Conservation (phyloP, 2,113 vertebrate genomes). For the Steatornis caripensis region DNA sequence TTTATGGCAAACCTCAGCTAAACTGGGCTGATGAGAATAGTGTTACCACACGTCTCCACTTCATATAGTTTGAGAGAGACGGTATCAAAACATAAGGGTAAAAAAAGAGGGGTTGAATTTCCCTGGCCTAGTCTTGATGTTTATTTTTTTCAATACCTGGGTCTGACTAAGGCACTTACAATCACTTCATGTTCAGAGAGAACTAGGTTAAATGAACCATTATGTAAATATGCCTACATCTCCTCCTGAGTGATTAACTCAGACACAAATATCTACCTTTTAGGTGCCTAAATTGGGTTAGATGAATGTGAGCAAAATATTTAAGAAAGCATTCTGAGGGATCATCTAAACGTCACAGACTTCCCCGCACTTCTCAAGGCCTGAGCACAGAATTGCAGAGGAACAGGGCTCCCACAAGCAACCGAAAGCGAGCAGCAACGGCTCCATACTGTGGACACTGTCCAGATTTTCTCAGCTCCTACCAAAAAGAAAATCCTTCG, state of each 20-base stretch:
- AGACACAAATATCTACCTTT: not conserved
- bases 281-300: not conserved
- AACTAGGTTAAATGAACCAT: not conserved
- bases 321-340: not conserved
- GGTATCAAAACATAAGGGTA: not conserved
- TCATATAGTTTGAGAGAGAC: not conserved
- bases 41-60: not conserved
- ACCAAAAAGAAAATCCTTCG: not conserved
- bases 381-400: not conserved
- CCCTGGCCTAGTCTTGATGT: not conserved
- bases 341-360: not conserved
- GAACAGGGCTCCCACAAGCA: not conserved
- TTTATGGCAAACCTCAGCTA: not conserved
- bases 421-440: not conserved
- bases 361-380: not conserved
- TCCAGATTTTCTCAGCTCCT: not conserved
- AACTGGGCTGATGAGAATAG: accelerated
- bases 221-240: not conserved
- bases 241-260: not conserved
- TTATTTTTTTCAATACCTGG: not conserved
- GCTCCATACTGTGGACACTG: not conserved
- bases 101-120: not conserved
- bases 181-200: not conserved
- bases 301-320: not conserved
- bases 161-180: not conserved